Base-by-base conservation (phyloP, 2,797 vertebrate species). In the Cyclopterus lumpus region DNA sequence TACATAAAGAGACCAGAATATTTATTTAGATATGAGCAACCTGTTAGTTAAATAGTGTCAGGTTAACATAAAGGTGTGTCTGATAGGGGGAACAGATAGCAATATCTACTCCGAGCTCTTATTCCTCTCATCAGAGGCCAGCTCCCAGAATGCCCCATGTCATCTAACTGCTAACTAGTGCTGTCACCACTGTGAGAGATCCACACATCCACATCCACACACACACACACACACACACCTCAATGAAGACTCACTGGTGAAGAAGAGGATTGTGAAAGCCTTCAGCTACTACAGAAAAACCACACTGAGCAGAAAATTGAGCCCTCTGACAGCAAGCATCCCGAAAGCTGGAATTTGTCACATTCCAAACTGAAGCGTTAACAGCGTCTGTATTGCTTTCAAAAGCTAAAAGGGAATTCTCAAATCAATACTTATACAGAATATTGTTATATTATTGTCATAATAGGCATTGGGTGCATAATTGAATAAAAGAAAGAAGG, bases 161-260 rank as follows among this genome's bases (percentile, higher is more conserved):
- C 72, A 85, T 76, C 68, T 28, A 64, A 67, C 74, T 76, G 82
- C 68, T 80, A 90, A 85, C 63, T 75, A 76, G 65, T 40, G 49
- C 20, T 83, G 82, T 88, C 88, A 87, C 86, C 82, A 81, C 75
- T 10, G 67, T 70, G 81, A 86, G 76, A 87, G 26, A 79, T 67
- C 36, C n/a, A 10, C 11, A 48, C 14, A 40, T 38, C 40, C 38
- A 15, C 38, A 40, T 40, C 5, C 38, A 40, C 11, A 11, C 11
- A 6, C 12, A 5, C 14, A 11, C 40, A 5, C 40, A 42, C 40
- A 3, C 40, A 42, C 40, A 67, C 38, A 77, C 26, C 53, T 76
- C 24, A 79, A 60, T 67, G 59, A 76, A 53, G 59, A 63, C 48
- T 80, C 73, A 53, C 51, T 70, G 70, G 54, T 73, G 74, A 63